Evolutionary conservation across 2,113 vertebrate species (phyloP), one percentile per base, ranked within the genome.

Genomic region (Bettongia penicillata): DNA sequence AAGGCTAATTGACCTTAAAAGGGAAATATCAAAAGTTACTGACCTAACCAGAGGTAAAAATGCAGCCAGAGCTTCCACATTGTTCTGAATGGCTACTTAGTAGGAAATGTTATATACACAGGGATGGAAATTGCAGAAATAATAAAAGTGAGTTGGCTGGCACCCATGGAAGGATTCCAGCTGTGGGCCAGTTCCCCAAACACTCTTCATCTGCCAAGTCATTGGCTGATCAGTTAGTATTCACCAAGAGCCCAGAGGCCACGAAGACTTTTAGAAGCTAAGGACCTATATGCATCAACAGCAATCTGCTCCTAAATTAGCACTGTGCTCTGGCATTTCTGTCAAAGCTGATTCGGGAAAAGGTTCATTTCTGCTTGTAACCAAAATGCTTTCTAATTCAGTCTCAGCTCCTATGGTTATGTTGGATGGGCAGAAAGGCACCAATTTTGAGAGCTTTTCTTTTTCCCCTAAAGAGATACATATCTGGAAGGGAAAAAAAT

Each of bases 401-500:
- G 57, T 51, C 50, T 94, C 61, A 95, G 77, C 26, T 94, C 92
- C 91, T 84, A 25, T 53, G 92, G 47, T 92, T 95, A 92, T 55
- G 6, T 84, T 89, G n/a, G 51, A 53, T 90, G 5, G 51, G 10
- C 31, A 68, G 90, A 96, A 51, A 89, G 43, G 53, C 93, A 93
- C 91, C 93, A 95, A 94, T 91, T 95, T 53, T 94, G 49, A 95
- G 89, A 8, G 61, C n/a, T 68, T 93, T 49, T 48, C 91, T 94
- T 94, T 68, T 26, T 48, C 48, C 48, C 28, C 95, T 61, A 94
- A 90, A 68, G 43, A 97, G 94, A 97, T 47, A 61, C 77, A 96
- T 57, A 51, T 12, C 51, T 37, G 23, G 53, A 53, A 23, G 26
- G 23, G 77, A 25, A 92, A 91, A 94, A 90, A 91, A 94, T 91